Evolutionary conservation across 1,140 invertebrate genomes (phyloP).

Genomic region (Eriosoma lanigerum): DNA sequence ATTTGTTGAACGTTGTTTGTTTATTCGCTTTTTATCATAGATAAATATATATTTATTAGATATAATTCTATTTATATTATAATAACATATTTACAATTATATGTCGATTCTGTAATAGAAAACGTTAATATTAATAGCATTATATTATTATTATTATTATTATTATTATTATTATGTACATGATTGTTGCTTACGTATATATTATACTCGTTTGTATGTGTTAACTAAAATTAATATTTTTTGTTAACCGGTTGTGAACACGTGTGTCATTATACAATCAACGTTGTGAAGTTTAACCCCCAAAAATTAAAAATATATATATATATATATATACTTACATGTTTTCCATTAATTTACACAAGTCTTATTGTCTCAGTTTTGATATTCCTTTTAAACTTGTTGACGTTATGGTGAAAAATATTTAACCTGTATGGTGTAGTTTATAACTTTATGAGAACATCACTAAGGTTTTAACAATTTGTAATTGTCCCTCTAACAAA

Average conservation of each 20-base stretch:
- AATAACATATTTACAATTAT: conserved; percentile 38
- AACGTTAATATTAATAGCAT: conserved; percentile 33
- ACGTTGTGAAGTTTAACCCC: conserved; percentile 47
- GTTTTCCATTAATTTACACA: conserved; percentile 17
- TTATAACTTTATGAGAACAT: too few species aligned
- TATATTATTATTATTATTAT: conserved; percentile 33
- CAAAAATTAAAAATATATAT: conserved; percentile 57
- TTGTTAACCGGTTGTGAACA: conserved; percentile 46
- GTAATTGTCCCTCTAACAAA: too few species aligned
- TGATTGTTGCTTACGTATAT: conserved; percentile 30
- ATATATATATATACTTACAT: conserved; percentile 58
- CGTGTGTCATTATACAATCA: conserved; percentile 50
- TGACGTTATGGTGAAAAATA: too few species aligned
- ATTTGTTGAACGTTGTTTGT: conserved; percentile 37
- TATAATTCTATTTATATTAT: conserved; percentile 5
- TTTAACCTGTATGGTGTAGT: too few species aligned
- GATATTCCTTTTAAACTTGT: not conserved
- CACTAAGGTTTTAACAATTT: too few species aligned
- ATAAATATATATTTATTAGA: conserved; percentile 50
- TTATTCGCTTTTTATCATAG: conserved; percentile 47
- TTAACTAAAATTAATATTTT: conserved; percentile 40
- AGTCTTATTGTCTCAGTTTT: not conserved
- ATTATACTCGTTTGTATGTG: not conserved
- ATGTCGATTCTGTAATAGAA: conserved; percentile 30
- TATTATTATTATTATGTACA: conserved; percentile 6